These are phyloP conservation scores for Colistium nudipinnis DNA, from an alignment of 2,113 vertebrate genomes.

Conservation along the genomic window DNA sequence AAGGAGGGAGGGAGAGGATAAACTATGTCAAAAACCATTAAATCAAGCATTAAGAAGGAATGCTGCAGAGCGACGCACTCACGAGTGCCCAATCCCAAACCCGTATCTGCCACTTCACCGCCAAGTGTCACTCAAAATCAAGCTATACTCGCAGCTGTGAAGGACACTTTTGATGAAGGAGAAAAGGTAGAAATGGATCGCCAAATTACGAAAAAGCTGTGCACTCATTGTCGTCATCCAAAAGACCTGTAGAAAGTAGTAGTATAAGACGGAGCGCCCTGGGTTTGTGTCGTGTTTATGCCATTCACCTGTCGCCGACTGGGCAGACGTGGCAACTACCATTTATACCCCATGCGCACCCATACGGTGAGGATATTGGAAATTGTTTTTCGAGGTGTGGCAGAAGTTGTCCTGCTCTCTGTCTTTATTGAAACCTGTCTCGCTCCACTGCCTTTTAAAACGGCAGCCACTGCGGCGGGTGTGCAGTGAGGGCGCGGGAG, in stretches of 20 bases:
- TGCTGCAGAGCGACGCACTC: not conserved
- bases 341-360: not conserved
- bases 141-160: not conserved
- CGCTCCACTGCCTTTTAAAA: conserved; percentile 11
- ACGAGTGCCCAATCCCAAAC: not conserved
- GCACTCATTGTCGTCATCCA: not conserved
- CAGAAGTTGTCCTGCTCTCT: not conserved
- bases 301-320: not conserved
- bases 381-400: too few species aligned
- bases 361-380: too few species aligned
- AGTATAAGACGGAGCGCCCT: too few species aligned
- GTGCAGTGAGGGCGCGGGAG: conserved; percentile 56
- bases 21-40: not conserved
- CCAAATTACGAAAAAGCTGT: not conserved
- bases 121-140: conserved; percentile 11
- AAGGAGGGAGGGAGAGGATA: too few species aligned
- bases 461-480: conserved; percentile 34
- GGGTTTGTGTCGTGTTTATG: not conserved
- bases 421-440: conserved; percentile 28
- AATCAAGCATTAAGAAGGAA: not conserved
- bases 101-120: not conserved
- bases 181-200: not conserved
- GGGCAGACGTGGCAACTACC: too few species aligned
- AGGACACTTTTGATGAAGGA: not conserved
- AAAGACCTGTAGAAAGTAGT: not conserved